Evolutionary conservation across 2,888 invertebrate genomes (phyloP), one percentile per base, ranked within the genome.

Genomic region (Neoaliturus tenellus): DNA sequence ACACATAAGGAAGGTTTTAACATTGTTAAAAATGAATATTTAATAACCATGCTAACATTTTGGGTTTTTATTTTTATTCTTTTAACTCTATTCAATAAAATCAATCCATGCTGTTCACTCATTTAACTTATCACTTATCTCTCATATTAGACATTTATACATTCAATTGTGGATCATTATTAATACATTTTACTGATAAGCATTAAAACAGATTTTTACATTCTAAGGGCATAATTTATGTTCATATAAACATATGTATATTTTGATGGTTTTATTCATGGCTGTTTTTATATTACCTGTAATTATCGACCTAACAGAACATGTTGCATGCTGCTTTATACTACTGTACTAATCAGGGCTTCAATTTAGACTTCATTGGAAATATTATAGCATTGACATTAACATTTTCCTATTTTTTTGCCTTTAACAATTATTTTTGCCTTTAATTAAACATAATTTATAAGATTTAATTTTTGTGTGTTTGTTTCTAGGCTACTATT

Each of bases 61-160:
- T n/a, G n/a, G 39, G 48, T 62, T 3, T 62, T 62, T 5, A 25
- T 31, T 62, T 31, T 1, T 8, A 62, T 28, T 62, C 62, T 62
- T 62, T 55, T 10, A 23, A 51, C 23, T 3, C 31, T 62, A 31
- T 23, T 8, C 25, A 28, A 62, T 17, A 62, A 28, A 51, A 31
- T 28, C 62, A 14, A n/a, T n/a, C n/a, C 23, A 20, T 20, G 5
- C 14, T 31, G 31, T 62, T 62, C 62, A 62, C 31, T 58, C 58
- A 58, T 25, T 48, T 62, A 28, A 62, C 62, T 62, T 62, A 62
- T 62, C 62, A 62, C 62, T 17, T 28, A 62, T 62, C 28, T 62
- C 31, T 12, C 17, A 17, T 31, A 62, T 10, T 62, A 17, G 62
- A 62, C 28, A 28, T 20, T 55, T 14, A 2, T 55, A 23, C 55